These are phyloP conservation scores for Rhodeus uyekii DNA, from an alignment of 2,797 vertebrate species.

Conservation along the genomic window DNA sequence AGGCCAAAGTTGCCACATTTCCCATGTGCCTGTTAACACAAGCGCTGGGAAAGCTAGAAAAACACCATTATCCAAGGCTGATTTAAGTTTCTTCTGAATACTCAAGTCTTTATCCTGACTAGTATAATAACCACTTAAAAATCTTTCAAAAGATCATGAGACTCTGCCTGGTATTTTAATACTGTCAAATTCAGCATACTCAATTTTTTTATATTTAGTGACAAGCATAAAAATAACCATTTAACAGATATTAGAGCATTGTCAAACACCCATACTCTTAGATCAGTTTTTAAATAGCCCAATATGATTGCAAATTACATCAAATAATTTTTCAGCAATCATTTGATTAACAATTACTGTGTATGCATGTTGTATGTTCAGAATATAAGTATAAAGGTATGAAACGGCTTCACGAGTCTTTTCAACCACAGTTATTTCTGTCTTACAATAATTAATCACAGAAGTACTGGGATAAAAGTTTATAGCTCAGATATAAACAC, in stretches of 20 bases:
- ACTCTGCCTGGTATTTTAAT: neutral
- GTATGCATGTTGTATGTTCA: too few relatives aligned
- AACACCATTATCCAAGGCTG: neutral
- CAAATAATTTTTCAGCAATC: neutral
- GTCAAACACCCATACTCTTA: neutral
- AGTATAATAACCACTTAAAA: neutral
- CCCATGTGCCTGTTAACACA: neutral
- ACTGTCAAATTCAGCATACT: neutral
- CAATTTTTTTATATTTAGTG: neutral
- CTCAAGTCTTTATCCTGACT: neutral
- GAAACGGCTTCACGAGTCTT: too few relatives aligned
- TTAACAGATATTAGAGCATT: neutral
- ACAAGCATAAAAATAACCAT: neutral
- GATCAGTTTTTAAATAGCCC: too few relatives aligned
- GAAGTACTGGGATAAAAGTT: too few relatives aligned
- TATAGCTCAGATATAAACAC: too few relatives aligned
- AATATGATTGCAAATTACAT: neutral
- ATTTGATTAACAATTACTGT: neutral
- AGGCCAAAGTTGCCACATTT: constrained; percentile 25
- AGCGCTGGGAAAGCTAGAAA: constrained; percentile 5
- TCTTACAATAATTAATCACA: too few relatives aligned
- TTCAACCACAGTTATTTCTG: too few relatives aligned
- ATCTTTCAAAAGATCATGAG: neutral
- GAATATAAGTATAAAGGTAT: too few relatives aligned
- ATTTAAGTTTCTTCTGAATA: neutral